A percentile compares a stretch with the other conserved stretches of the same genome.
phyloP scores from a whole-genome alignment of 2,113 vertebrate species.

The Seriola quinqueradiata region DNA sequence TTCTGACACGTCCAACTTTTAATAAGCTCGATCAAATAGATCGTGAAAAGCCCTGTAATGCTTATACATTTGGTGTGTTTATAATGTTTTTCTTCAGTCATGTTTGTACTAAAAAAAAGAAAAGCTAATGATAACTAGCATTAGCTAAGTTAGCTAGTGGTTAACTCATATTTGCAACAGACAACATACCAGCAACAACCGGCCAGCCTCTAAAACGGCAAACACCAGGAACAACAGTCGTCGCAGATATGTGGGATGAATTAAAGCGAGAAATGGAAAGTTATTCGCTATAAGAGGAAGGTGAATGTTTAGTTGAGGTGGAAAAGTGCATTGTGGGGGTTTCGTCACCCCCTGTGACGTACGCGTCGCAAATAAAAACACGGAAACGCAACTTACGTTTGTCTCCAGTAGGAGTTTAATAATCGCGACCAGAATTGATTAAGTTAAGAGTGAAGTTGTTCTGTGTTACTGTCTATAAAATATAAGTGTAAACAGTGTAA shows the following conservation, averaged over 20 bases:
- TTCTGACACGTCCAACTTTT: background rate
- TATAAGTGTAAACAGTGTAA: background rate
- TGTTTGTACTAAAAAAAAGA: background rate
- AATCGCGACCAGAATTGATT: background rate
- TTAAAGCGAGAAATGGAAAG: background rate
- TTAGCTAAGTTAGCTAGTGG: slow-evolving; percentile 36
- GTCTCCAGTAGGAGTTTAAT: background rate
- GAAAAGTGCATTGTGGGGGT: slow-evolving; percentile 67
- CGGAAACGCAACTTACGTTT: slow-evolving; percentile 17
- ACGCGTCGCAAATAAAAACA: slow-evolving; percentile 53
- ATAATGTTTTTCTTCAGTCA: background rate
- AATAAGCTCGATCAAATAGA: background rate
- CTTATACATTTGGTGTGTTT: background rate
- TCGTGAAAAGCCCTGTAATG: background rate
- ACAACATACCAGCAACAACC: slow-evolving; percentile 34
- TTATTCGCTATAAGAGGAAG: background rate
- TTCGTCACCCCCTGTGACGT: slow-evolving; percentile 55
- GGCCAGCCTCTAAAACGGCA: background rate
- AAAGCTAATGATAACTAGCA: slow-evolving; percentile 4
- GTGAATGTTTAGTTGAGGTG: background rate
- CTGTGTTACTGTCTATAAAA: background rate
- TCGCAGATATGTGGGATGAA: background rate
- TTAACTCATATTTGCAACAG: slow-evolving; percentile 3
- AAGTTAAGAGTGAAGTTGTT: background rate
- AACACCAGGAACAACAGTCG: background rate